A percentile compares a stretch with the other conserved stretches of the same genome.
phyloP scores from a whole-genome alignment of 2,888 invertebrate genomes.

The Pristionchus exspectatus region DNA sequence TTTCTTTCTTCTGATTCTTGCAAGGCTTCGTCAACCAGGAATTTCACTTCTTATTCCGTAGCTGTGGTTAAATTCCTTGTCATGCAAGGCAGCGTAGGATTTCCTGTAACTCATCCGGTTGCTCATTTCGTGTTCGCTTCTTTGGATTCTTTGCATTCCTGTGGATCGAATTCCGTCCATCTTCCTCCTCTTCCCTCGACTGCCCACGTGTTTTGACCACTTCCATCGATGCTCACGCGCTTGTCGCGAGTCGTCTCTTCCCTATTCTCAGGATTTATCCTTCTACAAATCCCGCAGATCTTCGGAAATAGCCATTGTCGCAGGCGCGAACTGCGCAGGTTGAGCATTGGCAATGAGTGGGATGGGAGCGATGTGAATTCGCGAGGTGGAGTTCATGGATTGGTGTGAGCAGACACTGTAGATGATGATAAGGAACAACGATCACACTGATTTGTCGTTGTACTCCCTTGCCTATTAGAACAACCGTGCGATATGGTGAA shows the following conservation, averaged over 20 bases:
- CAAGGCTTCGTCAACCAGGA: background rate
- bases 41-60: background rate
- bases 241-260: background rate
- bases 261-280: background rate
- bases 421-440: background rate
- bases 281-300: background rate
- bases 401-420: background rate
- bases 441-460: no score
- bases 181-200: background rate
- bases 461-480: no score
- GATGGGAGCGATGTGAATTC: background rate
- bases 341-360: background rate
- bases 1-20: background rate
- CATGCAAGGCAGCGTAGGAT: background rate
- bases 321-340: background rate
- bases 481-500: no score
- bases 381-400: background rate
- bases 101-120: background rate
- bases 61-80: background rate
- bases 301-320: background rate
- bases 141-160: background rate
- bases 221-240: background rate
- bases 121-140: background rate
- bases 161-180: background rate
- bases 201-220: constrained; percentile 10